Conservation (phyloP, 2,797 vertebrate genomes). For the Mormyrops boulengeri region DNA sequence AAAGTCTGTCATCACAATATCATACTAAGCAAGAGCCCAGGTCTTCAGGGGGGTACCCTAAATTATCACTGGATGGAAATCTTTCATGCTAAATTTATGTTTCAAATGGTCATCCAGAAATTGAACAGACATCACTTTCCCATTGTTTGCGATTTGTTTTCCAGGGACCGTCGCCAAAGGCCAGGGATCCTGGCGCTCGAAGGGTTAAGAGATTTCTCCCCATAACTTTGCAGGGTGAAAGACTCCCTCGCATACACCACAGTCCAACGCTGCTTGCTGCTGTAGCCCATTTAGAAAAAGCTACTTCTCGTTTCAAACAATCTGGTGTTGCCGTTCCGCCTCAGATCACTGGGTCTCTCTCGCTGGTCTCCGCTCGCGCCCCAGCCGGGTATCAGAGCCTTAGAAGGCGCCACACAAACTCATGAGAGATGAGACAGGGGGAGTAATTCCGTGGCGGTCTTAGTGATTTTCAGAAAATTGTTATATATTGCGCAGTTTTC, state of each 20-base stretch:
- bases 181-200: not conserved
- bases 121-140: not conserved
- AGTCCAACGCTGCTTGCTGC: not conserved
- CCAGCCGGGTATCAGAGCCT: not conserved
- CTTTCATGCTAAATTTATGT: not conserved
- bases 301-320: not conserved
- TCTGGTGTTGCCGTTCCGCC: not conserved
- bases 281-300: not conserved
- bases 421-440: not conserved
- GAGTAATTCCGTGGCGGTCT: not conserved
- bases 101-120: conserved; percentile 8
- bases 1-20: conserved; percentile 10
- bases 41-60: not conserved
- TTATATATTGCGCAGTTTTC: conserved; percentile 52
- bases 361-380: not conserved
- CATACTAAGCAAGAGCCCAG: not conserved
- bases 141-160: not conserved
- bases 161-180: not conserved
- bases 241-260: not conserved
- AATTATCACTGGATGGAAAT: not conserved
- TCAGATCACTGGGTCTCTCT: not conserved
- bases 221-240: not conserved
- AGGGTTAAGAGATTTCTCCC: not conserved
- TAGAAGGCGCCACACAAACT: not conserved
- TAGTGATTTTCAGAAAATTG: conserved; percentile 31